phyloP scores from a whole-genome alignment of 2,113 vertebrate genomes.

The Arenaria interpres region DNA sequence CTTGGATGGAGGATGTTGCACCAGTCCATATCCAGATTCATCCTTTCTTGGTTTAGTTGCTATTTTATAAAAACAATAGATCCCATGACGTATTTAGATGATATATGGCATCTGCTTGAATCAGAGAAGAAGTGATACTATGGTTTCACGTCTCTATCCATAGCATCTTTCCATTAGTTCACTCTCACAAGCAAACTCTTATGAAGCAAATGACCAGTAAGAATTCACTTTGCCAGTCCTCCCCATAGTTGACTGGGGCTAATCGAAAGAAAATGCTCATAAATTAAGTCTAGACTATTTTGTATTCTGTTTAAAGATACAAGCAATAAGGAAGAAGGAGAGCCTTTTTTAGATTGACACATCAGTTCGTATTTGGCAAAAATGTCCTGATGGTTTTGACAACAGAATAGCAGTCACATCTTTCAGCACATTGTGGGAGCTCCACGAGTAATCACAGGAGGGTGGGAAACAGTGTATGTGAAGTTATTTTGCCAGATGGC shows the following conservation, averaged over 20 bases:
- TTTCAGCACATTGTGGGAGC: constrained; percentile 20
- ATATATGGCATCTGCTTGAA: not conserved
- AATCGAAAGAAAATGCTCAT: not conserved
- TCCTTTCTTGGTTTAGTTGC: not conserved
- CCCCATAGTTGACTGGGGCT: not conserved
- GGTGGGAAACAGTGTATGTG: constrained; percentile 2
- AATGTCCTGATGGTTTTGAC: constrained; percentile 14
- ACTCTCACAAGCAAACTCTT: not conserved
- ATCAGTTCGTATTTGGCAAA: not conserved
- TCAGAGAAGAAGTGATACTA: not conserved
- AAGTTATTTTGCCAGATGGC: constrained; percentile 51
- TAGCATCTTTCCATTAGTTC: not conserved
- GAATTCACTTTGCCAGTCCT: not conserved
- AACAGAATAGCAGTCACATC: not conserved
- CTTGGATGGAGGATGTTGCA: not conserved
- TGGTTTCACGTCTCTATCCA: not conserved
- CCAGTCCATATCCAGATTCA: not conserved
- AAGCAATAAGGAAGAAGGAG: not conserved
- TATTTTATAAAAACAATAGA: not conserved
- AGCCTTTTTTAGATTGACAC: not conserved
- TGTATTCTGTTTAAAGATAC: not conserved
- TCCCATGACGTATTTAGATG: not conserved
- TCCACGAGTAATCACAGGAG: constrained; percentile 25
- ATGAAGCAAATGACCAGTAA: not conserved
- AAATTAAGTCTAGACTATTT: not conserved